Evolutionary conservation across 2,113 vertebrate genomes (phyloP).

Genomic region (Solea solea): DNA sequence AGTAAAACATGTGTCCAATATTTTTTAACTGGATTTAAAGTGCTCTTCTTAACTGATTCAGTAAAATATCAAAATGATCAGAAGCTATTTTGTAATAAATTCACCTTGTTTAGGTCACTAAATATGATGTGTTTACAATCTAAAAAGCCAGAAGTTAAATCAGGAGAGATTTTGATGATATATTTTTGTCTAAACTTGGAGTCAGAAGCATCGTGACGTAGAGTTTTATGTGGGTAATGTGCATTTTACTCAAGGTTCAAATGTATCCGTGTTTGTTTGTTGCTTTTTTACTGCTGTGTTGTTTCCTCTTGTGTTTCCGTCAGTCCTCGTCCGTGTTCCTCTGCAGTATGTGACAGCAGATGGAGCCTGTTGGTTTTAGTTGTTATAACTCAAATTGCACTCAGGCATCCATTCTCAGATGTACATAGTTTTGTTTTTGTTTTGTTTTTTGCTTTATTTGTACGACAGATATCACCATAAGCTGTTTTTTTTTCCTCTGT

Average conservation of each 20-base stretch:
- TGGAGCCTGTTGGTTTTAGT: conserved; percentile 56
- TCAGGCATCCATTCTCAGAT: conserved; percentile 69
- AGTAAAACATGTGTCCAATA: no score
- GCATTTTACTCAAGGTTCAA: conserved; percentile 13
- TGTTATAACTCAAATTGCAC: conserved; percentile 36
- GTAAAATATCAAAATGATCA: no score
- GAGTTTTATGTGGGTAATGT: conserved; percentile 1
- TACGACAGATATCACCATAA: conserved; percentile 78
- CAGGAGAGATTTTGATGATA: no score
- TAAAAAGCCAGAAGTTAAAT: not conserved
- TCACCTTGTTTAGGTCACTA: not conserved
- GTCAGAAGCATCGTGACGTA: not conserved
- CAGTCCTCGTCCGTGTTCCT: conserved; percentile 29
- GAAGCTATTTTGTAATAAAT: not conserved
- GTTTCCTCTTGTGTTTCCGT: conserved; percentile 15
- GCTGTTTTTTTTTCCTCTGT: conserved; percentile 70
- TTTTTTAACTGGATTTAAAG: no score
- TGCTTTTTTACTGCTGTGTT: not conserved
- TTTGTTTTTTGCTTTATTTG: conserved; percentile 62
- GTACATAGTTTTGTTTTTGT: conserved; percentile 56
- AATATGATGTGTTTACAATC: not conserved
- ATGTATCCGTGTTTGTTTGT: not conserved
- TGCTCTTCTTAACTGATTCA: no score
- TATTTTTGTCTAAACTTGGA: not conserved
- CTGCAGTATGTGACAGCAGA: conserved; percentile 49